Conservation (phyloP, 2,797 vertebrate genomes). For the Myotis myotis region DNA sequence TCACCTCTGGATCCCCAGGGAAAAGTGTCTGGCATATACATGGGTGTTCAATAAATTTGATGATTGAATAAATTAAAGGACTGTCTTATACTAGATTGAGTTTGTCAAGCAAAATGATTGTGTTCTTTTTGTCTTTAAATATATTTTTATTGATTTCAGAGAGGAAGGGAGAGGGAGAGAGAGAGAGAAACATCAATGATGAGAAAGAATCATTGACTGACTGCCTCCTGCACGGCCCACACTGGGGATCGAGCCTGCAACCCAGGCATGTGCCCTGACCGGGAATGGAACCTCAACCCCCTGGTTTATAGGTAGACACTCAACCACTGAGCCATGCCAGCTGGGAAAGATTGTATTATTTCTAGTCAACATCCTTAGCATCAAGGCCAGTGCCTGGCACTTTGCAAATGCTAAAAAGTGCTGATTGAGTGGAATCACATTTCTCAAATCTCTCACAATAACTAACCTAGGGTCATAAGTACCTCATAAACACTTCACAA, state of each 20-base stretch:
- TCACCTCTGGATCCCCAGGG: background rate
- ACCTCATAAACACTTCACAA: background rate
- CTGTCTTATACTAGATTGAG: background rate
- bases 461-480: background rate
- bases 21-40: background rate
- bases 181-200: no score
- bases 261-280: no score
- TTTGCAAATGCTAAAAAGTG: no score
- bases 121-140: background rate
- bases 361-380: background rate
- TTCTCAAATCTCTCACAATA: background rate
- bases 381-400: background rate
- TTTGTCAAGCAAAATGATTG: background rate
- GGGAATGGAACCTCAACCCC: no score
- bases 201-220: no score
- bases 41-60: background rate
- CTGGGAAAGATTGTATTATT: background rate
- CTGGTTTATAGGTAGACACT: no score
- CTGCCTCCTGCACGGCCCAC: no score
- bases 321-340: no score
- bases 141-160: no score
- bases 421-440: background rate
- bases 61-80: background rate
- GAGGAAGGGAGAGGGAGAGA: no score
- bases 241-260: no score